These are phyloP conservation scores for Eclectus roratus DNA, from an alignment of 2,113 vertebrate species.

Conservation along the genomic window DNA sequence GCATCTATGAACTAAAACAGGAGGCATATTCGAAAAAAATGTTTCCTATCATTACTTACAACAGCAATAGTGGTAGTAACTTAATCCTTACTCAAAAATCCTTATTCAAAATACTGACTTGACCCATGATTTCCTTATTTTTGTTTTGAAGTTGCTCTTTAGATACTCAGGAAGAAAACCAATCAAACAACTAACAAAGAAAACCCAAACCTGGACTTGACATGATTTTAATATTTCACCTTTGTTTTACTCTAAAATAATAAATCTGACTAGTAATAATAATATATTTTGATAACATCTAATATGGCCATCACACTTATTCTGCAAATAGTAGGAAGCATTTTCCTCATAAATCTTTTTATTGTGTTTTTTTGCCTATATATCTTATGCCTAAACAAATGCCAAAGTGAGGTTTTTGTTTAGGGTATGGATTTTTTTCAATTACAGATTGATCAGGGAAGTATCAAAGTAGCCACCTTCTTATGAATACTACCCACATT, in stretches of 20 bases:
- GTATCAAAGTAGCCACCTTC: neutral
- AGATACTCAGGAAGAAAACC: neutral
- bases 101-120: neutral
- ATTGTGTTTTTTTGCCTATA: neutral
- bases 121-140: neutral
- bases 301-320: neutral
- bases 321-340: neutral
- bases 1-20: neutral
- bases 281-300: neutral
- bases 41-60: neutral
- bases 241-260: neutral
- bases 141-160: neutral
- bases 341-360: neutral
- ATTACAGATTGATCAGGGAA: neutral
- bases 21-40: neutral
- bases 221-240: neutral
- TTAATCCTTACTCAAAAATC: neutral
- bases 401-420: neutral
- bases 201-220: neutral
- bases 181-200: accelerated
- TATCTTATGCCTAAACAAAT: neutral
- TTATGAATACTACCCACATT: neutral
- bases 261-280: neutral
- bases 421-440: neutral
- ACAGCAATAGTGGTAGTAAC: neutral